phyloP scores from a whole-genome alignment of 2,797 vertebrate species.

The Myiotriccus ornatus region DNA sequence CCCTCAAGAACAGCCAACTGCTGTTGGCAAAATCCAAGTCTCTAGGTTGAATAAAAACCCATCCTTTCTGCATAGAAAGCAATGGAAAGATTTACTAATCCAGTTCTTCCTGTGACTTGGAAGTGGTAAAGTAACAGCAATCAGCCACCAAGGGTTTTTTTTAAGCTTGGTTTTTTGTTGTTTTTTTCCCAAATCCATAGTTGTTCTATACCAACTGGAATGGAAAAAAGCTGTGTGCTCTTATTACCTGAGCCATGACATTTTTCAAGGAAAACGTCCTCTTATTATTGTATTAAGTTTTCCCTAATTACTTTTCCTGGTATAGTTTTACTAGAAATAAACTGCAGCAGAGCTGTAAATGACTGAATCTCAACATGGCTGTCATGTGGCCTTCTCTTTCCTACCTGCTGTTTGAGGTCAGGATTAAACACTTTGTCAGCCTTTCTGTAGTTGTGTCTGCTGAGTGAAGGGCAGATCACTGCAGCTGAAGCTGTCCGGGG shows the following conservation, averaged over 20 bases:
- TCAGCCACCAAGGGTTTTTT: not conserved
- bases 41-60: not conserved
- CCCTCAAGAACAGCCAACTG: not conserved
- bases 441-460: not conserved
- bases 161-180: not conserved
- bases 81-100: not conserved
- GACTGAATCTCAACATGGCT: not conserved
- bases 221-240: not conserved
- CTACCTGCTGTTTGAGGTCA: not conserved
- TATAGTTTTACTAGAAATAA: not conserved
- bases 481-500: not conserved
- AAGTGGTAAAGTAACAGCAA: not conserved
- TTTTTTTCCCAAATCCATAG: not conserved
- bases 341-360: not conserved
- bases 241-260: not conserved
- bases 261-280: not conserved
- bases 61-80: not conserved
- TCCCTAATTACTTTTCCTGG: not conserved
- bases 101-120: not conserved
- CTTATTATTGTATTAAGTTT: not conserved
- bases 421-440: not conserved
- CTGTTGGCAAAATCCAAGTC: not conserved
- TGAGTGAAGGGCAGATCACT: not conserved
- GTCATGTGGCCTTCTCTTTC: not conserved
- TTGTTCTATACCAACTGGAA: not conserved